A percentile compares a stretch with the other conserved stretches of the same genome.
Evolutionary conservation across 1,140 invertebrate genomes (phyloP).

Genomic region (Capitella teleta): DNA sequence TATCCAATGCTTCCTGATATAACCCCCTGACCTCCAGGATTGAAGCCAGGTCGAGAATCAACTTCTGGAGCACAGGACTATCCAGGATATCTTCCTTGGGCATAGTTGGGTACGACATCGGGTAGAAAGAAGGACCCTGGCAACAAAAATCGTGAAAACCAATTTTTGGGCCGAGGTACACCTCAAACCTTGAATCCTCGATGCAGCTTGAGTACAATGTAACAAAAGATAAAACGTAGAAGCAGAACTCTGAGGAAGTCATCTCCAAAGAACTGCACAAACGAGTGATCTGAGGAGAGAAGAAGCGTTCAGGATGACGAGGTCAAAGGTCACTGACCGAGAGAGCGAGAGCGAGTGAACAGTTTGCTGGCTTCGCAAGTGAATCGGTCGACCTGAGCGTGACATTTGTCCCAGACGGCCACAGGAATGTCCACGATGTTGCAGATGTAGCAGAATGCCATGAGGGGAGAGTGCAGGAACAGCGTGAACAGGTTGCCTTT

Average conservation of each 20-base stretch:
- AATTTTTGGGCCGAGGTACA: neutral
- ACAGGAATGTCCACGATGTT: slow-evolving; percentile 75
- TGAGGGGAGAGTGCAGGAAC: slow-evolving; percentile 86
- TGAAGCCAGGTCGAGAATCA: slow-evolving; percentile 68
- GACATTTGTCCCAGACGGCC: slow-evolving; percentile 80
- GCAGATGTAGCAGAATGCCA: slow-evolving; percentile 84
- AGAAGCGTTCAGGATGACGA: neutral
- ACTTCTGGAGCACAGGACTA: slow-evolving; percentile 66
- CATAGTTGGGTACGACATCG: slow-evolving; percentile 69
- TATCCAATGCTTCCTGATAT: slow-evolving; percentile 22
- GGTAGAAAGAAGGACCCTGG: slow-evolving; percentile 66
- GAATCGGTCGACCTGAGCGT: slow-evolving; percentile 73
- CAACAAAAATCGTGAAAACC: slow-evolving; percentile 4
- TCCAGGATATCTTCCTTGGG: slow-evolving; percentile 82
- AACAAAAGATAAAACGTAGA: slow-evolving; percentile 85
- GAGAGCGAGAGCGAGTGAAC: slow-evolving; percentile 61
- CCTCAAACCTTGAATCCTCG: slow-evolving; percentile 52
- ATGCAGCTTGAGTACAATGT: slow-evolving; percentile 74
- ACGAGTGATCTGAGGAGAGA: slow-evolving; percentile 15
- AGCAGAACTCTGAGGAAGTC: slow-evolving; percentile 81
- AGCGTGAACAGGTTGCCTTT: slow-evolving; percentile 88
- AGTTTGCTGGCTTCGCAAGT: slow-evolving; percentile 76
- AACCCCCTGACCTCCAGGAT: slow-evolving; percentile 53
- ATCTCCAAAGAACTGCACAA: slow-evolving; percentile 71
- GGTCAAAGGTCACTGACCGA: slow-evolving; percentile 53